phyloP scores from a whole-genome alignment of 2,888 invertebrate genomes.

The Drosophila setosimentum region DNA sequence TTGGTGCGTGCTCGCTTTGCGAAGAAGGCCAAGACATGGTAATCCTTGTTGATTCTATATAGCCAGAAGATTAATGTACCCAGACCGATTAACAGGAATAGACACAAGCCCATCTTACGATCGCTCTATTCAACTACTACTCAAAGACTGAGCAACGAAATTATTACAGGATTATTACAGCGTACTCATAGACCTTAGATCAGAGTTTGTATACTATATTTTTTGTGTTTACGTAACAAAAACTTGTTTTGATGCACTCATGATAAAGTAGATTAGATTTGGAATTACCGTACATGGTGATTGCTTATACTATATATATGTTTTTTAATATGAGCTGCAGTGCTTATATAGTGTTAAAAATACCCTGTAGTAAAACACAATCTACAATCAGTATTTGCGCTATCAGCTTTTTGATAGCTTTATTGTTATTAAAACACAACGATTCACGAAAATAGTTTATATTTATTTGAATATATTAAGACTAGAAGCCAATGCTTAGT shows the following conservation, averaged over 20 bases:
- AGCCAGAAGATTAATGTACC: slow-evolving; percentile 53
- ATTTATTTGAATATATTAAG: too few species aligned
- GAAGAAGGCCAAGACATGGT: slow-evolving; percentile 58
- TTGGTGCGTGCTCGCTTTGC: slow-evolving; percentile 63
- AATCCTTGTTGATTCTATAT: slow-evolving; percentile 58
- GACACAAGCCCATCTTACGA: slow-evolving; percentile 25
- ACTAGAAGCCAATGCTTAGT: too few species aligned
- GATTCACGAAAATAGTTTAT: too few species aligned
- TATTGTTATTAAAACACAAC: too few species aligned
- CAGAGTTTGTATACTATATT: neutral
- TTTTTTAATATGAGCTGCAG: neutral
- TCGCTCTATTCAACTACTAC: neutral
- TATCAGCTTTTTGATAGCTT: too few species aligned
- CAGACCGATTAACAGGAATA: slow-evolving; percentile 41
- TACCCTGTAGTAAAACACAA: neutral
- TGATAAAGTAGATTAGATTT: neutral
- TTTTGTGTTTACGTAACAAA: neutral
- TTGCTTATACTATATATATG: too few species aligned
- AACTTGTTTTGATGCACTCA: neutral
- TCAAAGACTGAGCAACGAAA: slow-evolving; percentile 6
- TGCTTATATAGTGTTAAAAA: neutral
- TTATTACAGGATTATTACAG: neutral
- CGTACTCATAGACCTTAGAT: neutral
- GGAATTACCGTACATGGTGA: too few species aligned
- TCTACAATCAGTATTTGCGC: too few species aligned